Base-by-base conservation (phyloP, 2,888 invertebrate species). In the Ormyrus rosae region DNA sequence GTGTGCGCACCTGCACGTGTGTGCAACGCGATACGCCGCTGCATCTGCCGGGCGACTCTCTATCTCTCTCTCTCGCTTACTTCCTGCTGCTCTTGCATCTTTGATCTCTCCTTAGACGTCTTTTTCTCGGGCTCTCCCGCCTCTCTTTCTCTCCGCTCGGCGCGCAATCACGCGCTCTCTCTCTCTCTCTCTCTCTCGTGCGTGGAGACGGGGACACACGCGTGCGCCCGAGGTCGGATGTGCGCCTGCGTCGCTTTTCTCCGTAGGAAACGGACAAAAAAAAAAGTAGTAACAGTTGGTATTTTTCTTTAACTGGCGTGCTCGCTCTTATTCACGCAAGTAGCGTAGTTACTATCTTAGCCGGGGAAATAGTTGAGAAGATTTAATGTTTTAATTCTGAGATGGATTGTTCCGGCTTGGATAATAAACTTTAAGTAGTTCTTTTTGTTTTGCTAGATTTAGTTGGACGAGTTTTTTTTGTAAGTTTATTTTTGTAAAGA, bases 1-100 rank as follows among this genome's bases (percentile, higher is more conserved):
- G 19, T 81, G 71, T 81, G 50, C 82, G 84, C 85, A 84, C 83
- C 83, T 83, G 83, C 84, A 85, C 82, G 84, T 84, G 34, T 34
- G 71, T 78, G 85, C 83, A 84, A 78, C 82, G 78, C 81, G 82
- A 76, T 83, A 82, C 83, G 75, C 70, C 77, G 75, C 77, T 82
- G 83, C 83, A 83, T 84, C 82, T 73, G 81, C 4, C 34, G 34
- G 2, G 3, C 34, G 34, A 34, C 67, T 80, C 34, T 82, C 79
- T 81, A 71, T 73, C 7, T 79, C 77, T 77, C 77, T 77, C 63
- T 82, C 80, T 83, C 34, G 34, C 34, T 34, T 34, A 34, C 72
- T 80, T 51, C 80, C 79, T 77, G 48, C 55, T 72, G 65, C 34
- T 4, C 34, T 13, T 67, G 60, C 55, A 68, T 78, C 70, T 67